Evolutionary conservation across 2,113 vertebrate genomes (phyloP).

Genomic region (Fukomys damarensis): DNA sequence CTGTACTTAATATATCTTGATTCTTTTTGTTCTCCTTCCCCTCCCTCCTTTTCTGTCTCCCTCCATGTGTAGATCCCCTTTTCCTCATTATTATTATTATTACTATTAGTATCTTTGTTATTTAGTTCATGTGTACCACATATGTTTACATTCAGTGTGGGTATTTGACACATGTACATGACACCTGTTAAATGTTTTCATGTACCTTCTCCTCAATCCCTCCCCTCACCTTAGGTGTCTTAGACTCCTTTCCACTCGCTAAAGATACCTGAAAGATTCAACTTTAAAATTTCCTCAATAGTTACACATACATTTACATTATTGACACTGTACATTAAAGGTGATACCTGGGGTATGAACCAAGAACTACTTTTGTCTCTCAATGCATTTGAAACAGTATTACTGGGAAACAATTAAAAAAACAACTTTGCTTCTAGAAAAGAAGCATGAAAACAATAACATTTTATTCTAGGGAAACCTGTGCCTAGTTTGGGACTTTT

Average conservation of each 20-base stretch:
- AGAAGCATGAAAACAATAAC: not conserved
- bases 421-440: not conserved
- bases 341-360: not conserved
- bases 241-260: not conserved
- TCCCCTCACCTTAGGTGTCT: not conserved
- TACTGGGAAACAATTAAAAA: not conserved
- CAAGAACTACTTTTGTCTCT: not conserved
- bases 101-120: not conserved
- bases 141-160: not conserved
- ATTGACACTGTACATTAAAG: not conserved
- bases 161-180: not conserved
- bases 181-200: not conserved
- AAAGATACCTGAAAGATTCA: not conserved
- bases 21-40: not conserved
- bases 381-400: not conserved
- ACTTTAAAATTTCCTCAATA: not conserved
- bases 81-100: not conserved
- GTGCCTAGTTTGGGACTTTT: not conserved
- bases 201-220: not conserved
- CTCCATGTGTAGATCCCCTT: not conserved
- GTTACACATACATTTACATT: not conserved
- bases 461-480: not conserved
- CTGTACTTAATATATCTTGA: not conserved
- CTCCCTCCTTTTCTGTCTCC: not conserved
- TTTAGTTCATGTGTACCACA: not conserved